Base-by-base conservation (phyloP, 2,888 invertebrate species). In the Limnephilus lunatus region DNA sequence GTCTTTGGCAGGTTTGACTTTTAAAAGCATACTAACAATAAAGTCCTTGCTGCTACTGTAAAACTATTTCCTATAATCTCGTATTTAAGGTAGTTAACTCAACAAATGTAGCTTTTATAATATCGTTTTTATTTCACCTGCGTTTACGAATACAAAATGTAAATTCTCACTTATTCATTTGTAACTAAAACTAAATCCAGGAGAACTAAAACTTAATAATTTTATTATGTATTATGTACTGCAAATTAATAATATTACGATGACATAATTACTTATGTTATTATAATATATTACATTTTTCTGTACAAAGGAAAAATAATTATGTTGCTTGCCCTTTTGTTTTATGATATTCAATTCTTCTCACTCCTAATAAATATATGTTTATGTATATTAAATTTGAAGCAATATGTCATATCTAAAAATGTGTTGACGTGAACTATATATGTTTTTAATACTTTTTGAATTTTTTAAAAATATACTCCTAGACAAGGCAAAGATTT, bases 81-180 rank as follows among this genome's bases (percentile, higher is more conserved):
- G n/a, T 25, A 19, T 83, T 35, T 83, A 35, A 83, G 32, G 35
- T 83, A 83, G 35, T 32, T 83, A 83, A 35, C 25, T 83, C 83
- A 83, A 83, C 83, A 32, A 83, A 83, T 83, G 31, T 31, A 83
- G 39, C 32, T 83, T 83, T 83, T 39, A 83, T 32, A 83, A 83
- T 32, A 83, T 83, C 11, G 35, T 83, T 83, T 83, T 25, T 83
- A 35, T 83, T 83, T 9, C 11, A 83, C 83, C 31, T 32, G 31
- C 82, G 11, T 82, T 30, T 32, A 82, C 12, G 19, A 19, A 68
- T 25, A 25, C 68, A 68, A 68, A 68, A 68, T 39, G 9, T 15
- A 53, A 53, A 53, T 53, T 53, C 53, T 19, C 12, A 68, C 3
- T 48, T 48, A 48, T 48, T 48, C 48, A 32, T 83, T 31, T 32